Evolutionary conservation across 2,797 vertebrate species (phyloP).

Genomic region (Gymnocypris eckloni): DNA sequence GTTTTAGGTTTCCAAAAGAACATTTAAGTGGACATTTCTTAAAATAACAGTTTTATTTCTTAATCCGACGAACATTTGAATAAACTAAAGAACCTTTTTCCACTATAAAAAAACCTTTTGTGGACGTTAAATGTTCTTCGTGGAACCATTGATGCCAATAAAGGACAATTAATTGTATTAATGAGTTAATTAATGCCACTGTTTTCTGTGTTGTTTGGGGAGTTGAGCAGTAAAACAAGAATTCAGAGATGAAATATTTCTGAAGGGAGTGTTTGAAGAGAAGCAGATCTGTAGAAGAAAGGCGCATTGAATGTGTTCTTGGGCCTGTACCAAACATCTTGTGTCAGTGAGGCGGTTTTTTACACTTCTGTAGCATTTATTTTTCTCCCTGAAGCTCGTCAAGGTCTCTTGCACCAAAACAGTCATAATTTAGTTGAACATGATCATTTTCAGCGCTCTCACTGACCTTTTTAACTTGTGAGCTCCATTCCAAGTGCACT

Average conservation of each 20-base stretch:
- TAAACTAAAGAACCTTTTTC: background rate
- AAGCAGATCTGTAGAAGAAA: background rate
- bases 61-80: too few relatives aligned
- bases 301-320: background rate
- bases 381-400: slow-evolving; percentile 31
- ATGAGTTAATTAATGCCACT: background rate
- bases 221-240: background rate
- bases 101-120: background rate
- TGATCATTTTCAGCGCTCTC: background rate
- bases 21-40: background rate
- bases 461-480: slow-evolving; percentile 1
- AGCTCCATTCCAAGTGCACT: background rate
- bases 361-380: slow-evolving; percentile 18
- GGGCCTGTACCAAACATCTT: background rate
- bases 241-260: background rate
- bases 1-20: background rate
- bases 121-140: background rate
- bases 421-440: background rate
- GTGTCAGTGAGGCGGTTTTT: slow-evolving; percentile 34
- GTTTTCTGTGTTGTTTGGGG: background rate
- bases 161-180: background rate
- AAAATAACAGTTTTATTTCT: too few relatives aligned
- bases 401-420: background rate
- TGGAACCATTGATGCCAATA: background rate
- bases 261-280: slow-evolving; percentile 11